phyloP scores from a whole-genome alignment of 2,797 vertebrate species.

The Etheostoma perlongum region DNA sequence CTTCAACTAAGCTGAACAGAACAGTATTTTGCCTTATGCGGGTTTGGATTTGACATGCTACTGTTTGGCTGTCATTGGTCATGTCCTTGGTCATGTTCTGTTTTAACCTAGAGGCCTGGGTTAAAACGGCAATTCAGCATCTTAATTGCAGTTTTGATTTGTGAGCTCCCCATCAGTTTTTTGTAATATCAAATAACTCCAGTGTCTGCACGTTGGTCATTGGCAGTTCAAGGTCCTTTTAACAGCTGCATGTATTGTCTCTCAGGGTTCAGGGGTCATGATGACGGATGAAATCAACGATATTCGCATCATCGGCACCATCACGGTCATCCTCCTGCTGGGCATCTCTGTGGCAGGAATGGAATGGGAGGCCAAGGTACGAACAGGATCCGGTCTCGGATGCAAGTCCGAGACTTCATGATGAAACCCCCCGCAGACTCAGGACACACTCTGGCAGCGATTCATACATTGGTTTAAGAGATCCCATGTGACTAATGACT shows the following conservation, averaged over 20 bases:
- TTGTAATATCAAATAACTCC: neutral
- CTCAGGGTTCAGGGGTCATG: slow-evolving; percentile 82
- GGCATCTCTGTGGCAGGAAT: slow-evolving; percentile 98
- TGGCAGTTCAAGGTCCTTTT: neutral
- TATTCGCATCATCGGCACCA: slow-evolving; percentile 94
- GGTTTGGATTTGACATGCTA: no score
- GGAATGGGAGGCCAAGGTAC: slow-evolving; percentile 99
- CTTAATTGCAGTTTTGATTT: neutral
- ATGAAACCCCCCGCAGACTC: neutral
- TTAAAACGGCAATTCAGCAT: neutral
- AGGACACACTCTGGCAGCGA: neutral
- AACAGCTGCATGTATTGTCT: slow-evolving; percentile 9
- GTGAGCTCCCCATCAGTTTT: neutral
- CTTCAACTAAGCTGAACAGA: no score
- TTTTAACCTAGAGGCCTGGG: neutral
- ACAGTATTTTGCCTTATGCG: no score
- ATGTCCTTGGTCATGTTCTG: neutral
- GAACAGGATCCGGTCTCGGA: neutral
- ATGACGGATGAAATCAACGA: slow-evolving; percentile 94
- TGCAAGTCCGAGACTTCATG: no score
- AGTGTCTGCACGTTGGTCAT: neutral
- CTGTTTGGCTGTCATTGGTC: neutral
- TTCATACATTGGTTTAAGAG: neutral
- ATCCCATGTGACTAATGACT: neutral
- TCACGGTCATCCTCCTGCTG: slow-evolving; percentile 93